Percentiles rank a stretch among this genome's conserved stretches.
These are phyloP conservation scores for Encarsia formosa DNA, from an alignment of 2,888 invertebrate species.

Conservation along the genomic window DNA sequence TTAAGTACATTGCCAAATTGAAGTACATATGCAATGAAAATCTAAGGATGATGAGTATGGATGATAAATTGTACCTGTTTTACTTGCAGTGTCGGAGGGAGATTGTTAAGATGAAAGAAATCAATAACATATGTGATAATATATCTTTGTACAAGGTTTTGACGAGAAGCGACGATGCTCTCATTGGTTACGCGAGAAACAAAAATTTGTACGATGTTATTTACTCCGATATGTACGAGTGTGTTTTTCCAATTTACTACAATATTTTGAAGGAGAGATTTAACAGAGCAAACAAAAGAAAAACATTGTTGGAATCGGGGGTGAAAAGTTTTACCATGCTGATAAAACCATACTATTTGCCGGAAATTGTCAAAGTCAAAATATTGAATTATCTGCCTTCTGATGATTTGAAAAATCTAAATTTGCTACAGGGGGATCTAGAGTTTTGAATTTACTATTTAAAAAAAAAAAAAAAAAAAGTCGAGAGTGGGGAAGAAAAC, in stretches of 20 bases:
- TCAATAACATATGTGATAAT: conserved; percentile 6
- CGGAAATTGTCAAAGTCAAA: conserved; percentile 6
- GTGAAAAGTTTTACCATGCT: background rate
- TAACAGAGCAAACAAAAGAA: conserved; percentile 7
- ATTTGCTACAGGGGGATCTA: too few relatives aligned
- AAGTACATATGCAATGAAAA: conserved; percentile 15
- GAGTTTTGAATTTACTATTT: too few relatives aligned
- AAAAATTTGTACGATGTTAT: conserved; percentile 5
- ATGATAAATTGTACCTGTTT: conserved; percentile 5
- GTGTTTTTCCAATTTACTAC: conserved; percentile 17
- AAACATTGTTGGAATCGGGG: conserved; percentile 3
- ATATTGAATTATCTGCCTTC: conserved; percentile 10
- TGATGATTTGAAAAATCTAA: conserved; percentile 10
- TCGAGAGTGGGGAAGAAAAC: too few relatives aligned
- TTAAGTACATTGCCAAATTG: conserved; percentile 15
- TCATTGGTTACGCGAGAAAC: conserved; percentile 14
- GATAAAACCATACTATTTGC: conserved; percentile 5
- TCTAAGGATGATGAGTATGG: conserved; percentile 5
- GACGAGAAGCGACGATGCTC: conserved; percentile 1
- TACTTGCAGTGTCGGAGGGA: conserved; percentile 9
- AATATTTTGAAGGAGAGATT: conserved; percentile 11
- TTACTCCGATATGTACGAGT: background rate
- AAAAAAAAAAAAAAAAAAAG: too few relatives aligned
- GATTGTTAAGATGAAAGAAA: conserved; percentile 4
- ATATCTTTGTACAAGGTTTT: conserved; percentile 14